Percentiles rank a stretch among this genome's conserved stretches.
phyloP scores from a whole-genome alignment of 2,797 vertebrate genomes.

The Intellagama lesueurii region DNA sequence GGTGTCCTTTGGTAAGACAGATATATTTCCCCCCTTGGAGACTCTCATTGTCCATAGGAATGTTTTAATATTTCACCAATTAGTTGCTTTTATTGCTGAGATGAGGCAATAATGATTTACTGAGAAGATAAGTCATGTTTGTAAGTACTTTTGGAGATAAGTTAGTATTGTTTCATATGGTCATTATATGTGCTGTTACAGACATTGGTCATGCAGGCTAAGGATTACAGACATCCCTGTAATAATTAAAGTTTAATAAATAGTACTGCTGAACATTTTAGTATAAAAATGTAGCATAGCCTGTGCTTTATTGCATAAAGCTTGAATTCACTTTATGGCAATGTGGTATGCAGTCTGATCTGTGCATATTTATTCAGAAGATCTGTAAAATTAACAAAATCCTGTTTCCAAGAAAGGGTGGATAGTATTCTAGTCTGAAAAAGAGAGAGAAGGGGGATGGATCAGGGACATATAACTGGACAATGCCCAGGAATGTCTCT shows the following conservation, averaged over 20 bases:
- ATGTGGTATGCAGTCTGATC: neutral
- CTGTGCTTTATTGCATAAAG: neutral
- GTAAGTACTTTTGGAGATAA: neutral
- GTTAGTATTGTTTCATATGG: accelerated
- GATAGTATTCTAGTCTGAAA: neutral
- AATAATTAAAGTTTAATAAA: neutral
- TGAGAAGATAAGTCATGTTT: neutral
- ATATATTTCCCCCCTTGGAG: neutral
- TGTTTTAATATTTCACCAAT: neutral
- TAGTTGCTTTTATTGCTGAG: neutral
- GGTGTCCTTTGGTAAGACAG: accelerated
- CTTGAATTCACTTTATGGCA: neutral
- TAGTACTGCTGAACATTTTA: neutral
- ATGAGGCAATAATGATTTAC: constrained; percentile 1
- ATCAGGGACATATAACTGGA: neutral
- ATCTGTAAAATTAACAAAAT: neutral
- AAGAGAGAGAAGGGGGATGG: neutral
- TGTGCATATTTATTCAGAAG: neutral
- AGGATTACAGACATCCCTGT: neutral
- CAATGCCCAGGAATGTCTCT: neutral
- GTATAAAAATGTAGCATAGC: neutral
- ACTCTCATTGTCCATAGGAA: neutral
- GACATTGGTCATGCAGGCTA: neutral
- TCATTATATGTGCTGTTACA: neutral
- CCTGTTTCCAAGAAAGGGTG: neutral